Evolutionary conservation across 64 coral and sea anemone species (phyloP), one percentile per base, ranked within the genome.

Genomic region (Montipora sp.): DNA sequence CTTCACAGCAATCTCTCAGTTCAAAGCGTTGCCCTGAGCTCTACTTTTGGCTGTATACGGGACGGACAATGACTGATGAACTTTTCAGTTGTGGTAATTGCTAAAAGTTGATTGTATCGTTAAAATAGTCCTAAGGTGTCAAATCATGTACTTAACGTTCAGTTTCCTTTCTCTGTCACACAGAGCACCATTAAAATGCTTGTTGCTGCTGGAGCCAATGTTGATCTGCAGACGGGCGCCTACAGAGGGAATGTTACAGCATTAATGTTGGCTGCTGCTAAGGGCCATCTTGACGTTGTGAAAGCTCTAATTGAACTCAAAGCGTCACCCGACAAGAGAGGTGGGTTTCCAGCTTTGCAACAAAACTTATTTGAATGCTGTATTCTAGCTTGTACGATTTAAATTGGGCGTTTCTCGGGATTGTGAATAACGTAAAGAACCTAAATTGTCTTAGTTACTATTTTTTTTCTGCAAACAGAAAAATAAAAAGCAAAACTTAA

Each of bases 271-370:
- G 92, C 88, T 75, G 92, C 95, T 9, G 87, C 80, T 57, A 81
- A 89, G 47, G 95, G 95, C 1, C 48, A 97, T 48, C 60, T 97
- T 7, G 95, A 94, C 49, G 22, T 91, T 58, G 95, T 97, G 5
- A 97, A 97, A 51, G 77, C 89, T 77, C 91, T 93, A 83, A 60
- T 97, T 60, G 92, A 97, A 51, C 73, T 94, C 2, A 93, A 93
- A 36, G 92, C 92, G 3, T 89, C 76, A 73, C 67, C 95, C 36
- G 95, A 94, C 73, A 94, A 94, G 46, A 92, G 79, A 92, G 95
- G 95, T 96, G 8, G 20, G 16, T 71, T 90, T 48, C 5, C n/a
- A 9, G 3, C 8, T 1, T 55, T 12, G 53, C 18, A 10, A 55
- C 8, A 20, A 22, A 20, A 36, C 36, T 36, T 36, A 36, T 36